phyloP scores from a whole-genome alignment of 2,888 invertebrate genomes.

The Trissonchulus sp. region DNA sequence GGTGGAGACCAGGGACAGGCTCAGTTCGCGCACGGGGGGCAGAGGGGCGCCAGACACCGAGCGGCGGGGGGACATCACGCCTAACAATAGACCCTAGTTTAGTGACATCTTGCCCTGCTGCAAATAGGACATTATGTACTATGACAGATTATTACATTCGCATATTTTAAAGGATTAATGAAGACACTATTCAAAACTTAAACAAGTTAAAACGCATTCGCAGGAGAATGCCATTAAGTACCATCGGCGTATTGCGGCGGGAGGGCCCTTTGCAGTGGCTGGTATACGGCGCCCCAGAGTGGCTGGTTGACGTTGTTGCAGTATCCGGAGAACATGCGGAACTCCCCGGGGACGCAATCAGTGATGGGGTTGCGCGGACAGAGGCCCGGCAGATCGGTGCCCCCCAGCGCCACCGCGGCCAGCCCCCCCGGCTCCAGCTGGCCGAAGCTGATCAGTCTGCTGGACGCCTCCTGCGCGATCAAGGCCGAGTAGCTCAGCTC shows the following conservation, averaged over 20 bases:
- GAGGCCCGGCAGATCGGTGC: constrained; percentile 40
- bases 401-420: constrained; percentile 37
- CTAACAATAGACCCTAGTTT: too few relatives aligned
- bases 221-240: too few relatives aligned
- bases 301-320: constrained; percentile 51
- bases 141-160: too few relatives aligned
- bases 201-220: too few relatives aligned
- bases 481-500: background rate
- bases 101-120: too few relatives aligned
- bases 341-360: constrained; percentile 48
- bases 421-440: constrained; percentile 28
- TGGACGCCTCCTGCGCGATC: background rate
- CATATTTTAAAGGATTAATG: too few relatives aligned
- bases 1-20: constrained; percentile 33
- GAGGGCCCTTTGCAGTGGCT: constrained; percentile 44
- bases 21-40: constrained; percentile 38
- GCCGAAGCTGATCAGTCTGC: background rate
- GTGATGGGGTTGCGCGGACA: constrained; percentile 46
- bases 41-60: constrained; percentile 29
- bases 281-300: constrained; percentile 45
- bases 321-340: constrained; percentile 48
- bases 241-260: constrained; percentile 49
- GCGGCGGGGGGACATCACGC: constrained; percentile 1
- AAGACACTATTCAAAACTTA: too few relatives aligned
- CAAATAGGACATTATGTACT: too few relatives aligned